Percentiles rank a stretch among this genome's conserved stretches.
Evolutionary conservation across 1,140 invertebrate species (phyloP).

Genomic region (Heliconius congener): DNA sequence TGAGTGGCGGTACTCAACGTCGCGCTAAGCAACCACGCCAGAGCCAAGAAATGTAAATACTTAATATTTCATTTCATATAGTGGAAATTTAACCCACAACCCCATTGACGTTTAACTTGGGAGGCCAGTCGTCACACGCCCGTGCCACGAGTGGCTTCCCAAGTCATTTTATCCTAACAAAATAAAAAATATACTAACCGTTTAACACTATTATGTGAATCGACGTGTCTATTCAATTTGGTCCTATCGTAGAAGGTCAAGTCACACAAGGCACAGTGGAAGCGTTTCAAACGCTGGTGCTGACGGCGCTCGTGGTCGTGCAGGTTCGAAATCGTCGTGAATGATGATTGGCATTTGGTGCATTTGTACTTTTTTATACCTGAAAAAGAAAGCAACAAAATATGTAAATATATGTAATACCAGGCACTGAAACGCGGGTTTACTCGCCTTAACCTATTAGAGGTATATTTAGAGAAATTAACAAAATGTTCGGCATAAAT

Average conservation of each 20-base stretch:
- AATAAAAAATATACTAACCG: conserved; percentile 36
- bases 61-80: not conserved
- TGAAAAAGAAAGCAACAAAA: conserved; percentile 17
- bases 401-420: too few relatives aligned
- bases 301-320: conserved; percentile 44
- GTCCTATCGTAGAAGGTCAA: conserved; percentile 50
- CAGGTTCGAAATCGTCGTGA: conserved; percentile 57
- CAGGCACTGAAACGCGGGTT: too few relatives aligned
- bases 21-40: not conserved
- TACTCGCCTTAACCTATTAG: too few relatives aligned
- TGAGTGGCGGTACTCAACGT: too few relatives aligned
- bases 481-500: too few relatives aligned
- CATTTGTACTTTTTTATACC: conserved; percentile 58
- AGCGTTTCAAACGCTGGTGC: conserved; percentile 43
- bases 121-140: too few relatives aligned
- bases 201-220: conserved; percentile 57
- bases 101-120: too few relatives aligned
- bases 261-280: conserved; percentile 47
- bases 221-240: conserved; percentile 56
- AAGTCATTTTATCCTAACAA: too few relatives aligned
- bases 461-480: too few relatives aligned
- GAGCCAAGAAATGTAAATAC: not conserved
- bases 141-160: too few relatives aligned
- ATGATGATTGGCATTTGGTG: conserved; percentile 44
- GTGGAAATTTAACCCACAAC: not conserved